Percentiles rank a stretch among this genome's conserved stretches.
phyloP scores from a whole-genome alignment of 2,888 invertebrate genomes.

The Sphinx pinastri region DNA sequence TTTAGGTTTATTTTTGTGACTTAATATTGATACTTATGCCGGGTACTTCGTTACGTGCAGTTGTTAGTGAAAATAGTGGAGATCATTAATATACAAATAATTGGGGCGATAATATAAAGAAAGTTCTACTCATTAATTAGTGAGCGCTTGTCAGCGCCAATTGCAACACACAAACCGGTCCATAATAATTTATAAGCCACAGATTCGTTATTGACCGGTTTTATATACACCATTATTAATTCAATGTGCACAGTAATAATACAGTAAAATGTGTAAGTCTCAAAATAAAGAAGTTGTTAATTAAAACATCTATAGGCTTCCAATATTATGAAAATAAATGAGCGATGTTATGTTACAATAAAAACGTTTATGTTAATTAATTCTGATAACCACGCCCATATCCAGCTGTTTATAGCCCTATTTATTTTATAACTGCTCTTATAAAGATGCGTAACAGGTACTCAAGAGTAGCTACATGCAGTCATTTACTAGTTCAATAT shows the following conservation, averaged over 20 bases:
- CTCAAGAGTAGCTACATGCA: not conserved
- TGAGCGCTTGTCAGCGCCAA: slow-evolving; percentile 35
- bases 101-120: no score
- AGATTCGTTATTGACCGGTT: slow-evolving; percentile 72
- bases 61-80: no score
- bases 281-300: no score
- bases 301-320: no score
- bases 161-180: slow-evolving; percentile 58
- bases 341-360: not conserved
- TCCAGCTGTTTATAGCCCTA: not conserved
- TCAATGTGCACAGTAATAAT: no score
- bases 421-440: not conserved
- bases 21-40: no score
- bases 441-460: slow-evolving; percentile 3
- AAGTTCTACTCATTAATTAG: slow-evolving; percentile 29
- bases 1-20: no score
- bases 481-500: not conserved
- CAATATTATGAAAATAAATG: no score
- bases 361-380: not conserved
- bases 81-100: no score
- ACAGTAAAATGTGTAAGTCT: no score
- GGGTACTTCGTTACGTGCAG: no score
- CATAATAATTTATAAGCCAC: slow-evolving; percentile 62
- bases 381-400: not conserved
- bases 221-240: slow-evolving; percentile 49